These are phyloP conservation scores for Mastacembelus armatus DNA, from an alignment of 2,797 vertebrate species.

Conservation along the genomic window DNA sequence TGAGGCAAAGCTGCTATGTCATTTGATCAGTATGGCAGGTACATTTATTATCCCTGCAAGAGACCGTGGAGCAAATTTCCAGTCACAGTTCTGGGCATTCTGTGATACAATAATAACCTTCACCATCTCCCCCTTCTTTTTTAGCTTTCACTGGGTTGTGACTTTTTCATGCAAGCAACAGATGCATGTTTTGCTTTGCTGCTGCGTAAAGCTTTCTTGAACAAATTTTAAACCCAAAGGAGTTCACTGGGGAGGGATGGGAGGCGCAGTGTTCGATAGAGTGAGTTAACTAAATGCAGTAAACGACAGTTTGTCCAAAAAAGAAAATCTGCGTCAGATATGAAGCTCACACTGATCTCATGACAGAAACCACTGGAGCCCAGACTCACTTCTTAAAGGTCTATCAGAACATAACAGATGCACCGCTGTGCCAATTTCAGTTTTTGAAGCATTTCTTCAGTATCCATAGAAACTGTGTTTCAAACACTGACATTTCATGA, in stretches of 20 bases:
- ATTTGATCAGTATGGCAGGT: constrained; percentile 73
- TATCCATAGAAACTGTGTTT: constrained; percentile 5
- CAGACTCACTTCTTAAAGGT: constrained; percentile 10
- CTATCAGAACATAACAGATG: not conserved
- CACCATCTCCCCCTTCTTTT: not conserved
- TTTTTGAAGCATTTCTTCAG: constrained; percentile 26
- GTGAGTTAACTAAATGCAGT: too few relatives aligned
- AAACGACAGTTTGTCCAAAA: too few relatives aligned
- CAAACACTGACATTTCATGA: constrained; percentile 2
- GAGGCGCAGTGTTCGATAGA: too few relatives aligned
- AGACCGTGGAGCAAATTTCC: constrained; percentile 54
- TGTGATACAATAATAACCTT: constrained; percentile 31
- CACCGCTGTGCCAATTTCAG: not conserved
- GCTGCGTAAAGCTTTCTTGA: too few relatives aligned
- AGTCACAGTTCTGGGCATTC: constrained; percentile 32
- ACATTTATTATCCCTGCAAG: constrained; percentile 74
- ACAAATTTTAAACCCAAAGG: too few relatives aligned
- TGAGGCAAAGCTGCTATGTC: constrained; percentile 68
- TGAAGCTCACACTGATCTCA: not conserved
- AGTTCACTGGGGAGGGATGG: too few relatives aligned
- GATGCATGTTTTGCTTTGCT: too few relatives aligned
- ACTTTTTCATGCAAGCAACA: too few relatives aligned
- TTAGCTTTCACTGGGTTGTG: constrained; percentile 7
- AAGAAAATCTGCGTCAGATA: too few relatives aligned
- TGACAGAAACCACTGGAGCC: not conserved